Evolutionary conservation across 2,888 invertebrate species (phyloP), one percentile per base, ranked within the genome.

Genomic region (Sminthurides aquaticus): DNA sequence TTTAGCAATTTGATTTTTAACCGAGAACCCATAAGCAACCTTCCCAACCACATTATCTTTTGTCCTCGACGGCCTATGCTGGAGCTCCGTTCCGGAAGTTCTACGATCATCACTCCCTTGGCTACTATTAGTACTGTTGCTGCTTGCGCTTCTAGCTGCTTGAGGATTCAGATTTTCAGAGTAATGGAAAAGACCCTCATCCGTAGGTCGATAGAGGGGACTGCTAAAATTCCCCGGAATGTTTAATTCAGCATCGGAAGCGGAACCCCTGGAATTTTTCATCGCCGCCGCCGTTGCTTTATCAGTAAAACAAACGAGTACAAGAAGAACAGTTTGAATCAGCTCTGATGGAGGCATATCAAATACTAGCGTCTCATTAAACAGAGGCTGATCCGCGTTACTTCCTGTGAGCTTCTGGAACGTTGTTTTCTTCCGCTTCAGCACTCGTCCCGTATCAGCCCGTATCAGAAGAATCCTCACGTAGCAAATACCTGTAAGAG

Each of bases 401-500:
- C 74, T 63, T n/a, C 70, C 69, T 2, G 60, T 61, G 8, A 69
- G 60, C 55, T 67, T 66, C 57, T 74, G 74, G 62, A 68, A 74
- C 1, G 75, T 70, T 3, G 78, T 77, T 69, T 77, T 78, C 71
- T 77, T 78, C 69, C 76, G 76, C 64, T 76, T 76, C 34, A 78
- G 57, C 3, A 78, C 74, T 58, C 76, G 73, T 0, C 77, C 77
- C 8, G 75, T 75, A 57, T 75, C 75, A 29, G 76, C 75, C 49
- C 69, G 65, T 62, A 77, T 66, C 8, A 77, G 72, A 1, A 76
- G 65, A 11, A 77, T 74, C 27, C 77, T 65, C 8, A 77, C 76
- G 69, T 74, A 77, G 66, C 74, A 74, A 56, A 72, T 72, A 65
- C 74, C 74, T 74, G 52, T 0, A 60, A 64, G 49, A 29, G n/a